These are phyloP conservation scores for Conus betulinus DNA, from an alignment of 1,140 invertebrate species.

Conservation along the genomic window DNA sequence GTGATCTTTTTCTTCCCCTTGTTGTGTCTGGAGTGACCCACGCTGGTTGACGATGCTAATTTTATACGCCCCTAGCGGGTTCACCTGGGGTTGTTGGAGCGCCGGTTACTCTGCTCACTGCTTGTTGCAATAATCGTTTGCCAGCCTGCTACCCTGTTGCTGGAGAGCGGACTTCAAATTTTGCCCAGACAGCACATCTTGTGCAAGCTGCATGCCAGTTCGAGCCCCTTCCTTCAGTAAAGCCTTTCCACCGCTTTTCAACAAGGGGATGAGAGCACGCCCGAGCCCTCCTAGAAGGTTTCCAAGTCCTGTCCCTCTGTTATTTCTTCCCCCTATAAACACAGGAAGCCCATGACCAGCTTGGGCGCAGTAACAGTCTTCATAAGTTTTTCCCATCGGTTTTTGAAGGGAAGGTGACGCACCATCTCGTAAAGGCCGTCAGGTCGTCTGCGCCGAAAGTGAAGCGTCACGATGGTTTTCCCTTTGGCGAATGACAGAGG, in stretches of 20 bases:
- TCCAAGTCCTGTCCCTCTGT: not conserved
- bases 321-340: not conserved
- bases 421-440: not conserved
- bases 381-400: not conserved
- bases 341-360: not conserved
- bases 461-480: conserved; percentile 16
- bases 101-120: too few species aligned
- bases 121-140: too few species aligned
- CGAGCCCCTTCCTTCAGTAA: not conserved
- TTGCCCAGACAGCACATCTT: conserved; percentile 5
- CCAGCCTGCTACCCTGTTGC: too few species aligned
- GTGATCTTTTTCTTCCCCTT: too few species aligned
- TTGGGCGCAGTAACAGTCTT: not conserved
- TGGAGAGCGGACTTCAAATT: too few species aligned
- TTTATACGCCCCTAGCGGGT: conserved; percentile 28
- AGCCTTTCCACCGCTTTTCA: not conserved
- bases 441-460: conserved; percentile 4
- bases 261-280: not conserved
- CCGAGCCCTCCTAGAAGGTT: not conserved
- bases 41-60: too few species aligned
- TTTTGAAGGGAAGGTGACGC: too few species aligned
- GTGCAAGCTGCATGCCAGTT: not conserved
- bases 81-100: too few species aligned
- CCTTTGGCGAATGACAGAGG: not conserved
- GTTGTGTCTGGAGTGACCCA: too few species aligned